phyloP scores from a whole-genome alignment of 2,888 invertebrate genomes.

The Apocheima hispidaria region DNA sequence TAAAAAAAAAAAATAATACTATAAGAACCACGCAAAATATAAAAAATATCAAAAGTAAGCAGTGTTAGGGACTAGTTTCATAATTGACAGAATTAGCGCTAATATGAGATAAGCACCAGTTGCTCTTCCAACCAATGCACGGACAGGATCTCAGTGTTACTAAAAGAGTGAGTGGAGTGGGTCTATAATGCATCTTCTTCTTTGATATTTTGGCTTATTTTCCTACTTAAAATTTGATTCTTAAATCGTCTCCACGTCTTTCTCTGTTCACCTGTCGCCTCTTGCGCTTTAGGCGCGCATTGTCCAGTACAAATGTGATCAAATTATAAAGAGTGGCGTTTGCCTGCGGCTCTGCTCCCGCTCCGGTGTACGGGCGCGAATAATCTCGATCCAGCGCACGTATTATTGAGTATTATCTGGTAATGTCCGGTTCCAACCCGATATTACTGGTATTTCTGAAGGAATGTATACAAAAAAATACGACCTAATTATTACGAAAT shows the following conservation, averaged over 20 bases:
- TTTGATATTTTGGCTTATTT: too few species aligned
- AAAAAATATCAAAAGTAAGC: too few species aligned
- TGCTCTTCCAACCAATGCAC: too few species aligned
- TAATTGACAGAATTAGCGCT: too few species aligned
- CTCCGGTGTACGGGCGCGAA: constrained; percentile 65
- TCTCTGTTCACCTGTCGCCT: constrained; percentile 69
- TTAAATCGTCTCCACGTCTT: constrained; percentile 52
- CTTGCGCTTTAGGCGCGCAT: constrained; percentile 77
- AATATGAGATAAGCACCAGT: too few species aligned
- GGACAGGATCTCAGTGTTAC: too few species aligned
- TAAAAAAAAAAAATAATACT: too few species aligned
- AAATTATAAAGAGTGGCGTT: constrained; percentile 83
- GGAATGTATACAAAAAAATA: constrained; percentile 16
- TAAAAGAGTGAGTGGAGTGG: too few species aligned
- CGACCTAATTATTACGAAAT: not conserved
- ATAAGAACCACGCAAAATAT: too few species aligned
- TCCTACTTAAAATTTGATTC: not conserved
- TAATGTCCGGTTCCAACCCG: constrained; percentile 39
- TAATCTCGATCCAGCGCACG: constrained; percentile 67
- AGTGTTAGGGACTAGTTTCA: too few species aligned
- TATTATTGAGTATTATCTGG: constrained; percentile 58
- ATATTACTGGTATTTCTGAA: constrained; percentile 41
- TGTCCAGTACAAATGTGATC: constrained; percentile 86
- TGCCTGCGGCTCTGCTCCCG: constrained; percentile 64
- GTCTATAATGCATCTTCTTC: too few species aligned